Evolutionary conservation across 92 coral and sea anemone species (phyloP).

Genomic region (Palythoa grandiflora): DNA sequence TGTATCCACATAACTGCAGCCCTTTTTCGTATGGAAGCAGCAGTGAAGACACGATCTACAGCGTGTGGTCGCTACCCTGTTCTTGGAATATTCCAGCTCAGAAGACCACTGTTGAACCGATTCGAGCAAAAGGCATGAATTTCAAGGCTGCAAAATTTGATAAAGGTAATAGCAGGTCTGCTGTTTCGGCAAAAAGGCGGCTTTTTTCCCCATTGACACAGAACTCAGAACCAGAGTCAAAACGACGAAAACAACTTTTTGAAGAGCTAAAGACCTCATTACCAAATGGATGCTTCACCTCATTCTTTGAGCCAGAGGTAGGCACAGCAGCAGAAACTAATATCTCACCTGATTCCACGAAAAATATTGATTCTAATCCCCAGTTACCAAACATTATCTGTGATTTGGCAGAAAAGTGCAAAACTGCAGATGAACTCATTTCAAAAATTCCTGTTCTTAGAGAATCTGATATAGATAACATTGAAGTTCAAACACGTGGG

Average conservation of each 20-base stretch:
- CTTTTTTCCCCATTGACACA: background rate
- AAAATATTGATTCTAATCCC: constrained; percentile 1
- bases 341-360: background rate
- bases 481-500: background rate
- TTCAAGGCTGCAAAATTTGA: constrained; percentile 44
- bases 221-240: background rate
- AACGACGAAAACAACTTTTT: constrained; percentile 7
- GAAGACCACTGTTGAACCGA: constrained; percentile 54
- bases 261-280: constrained; percentile 16
- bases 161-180: constrained; percentile 13
- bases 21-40: constrained; percentile 58
- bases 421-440: constrained; percentile 38
- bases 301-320: constrained; percentile 24
- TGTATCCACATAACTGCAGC: constrained; percentile 59
- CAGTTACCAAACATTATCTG: constrained; percentile 2
- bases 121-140: constrained; percentile 43
- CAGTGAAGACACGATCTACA: constrained; percentile 35
- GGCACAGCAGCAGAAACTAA: constrained; percentile 15
- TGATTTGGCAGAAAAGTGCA: constrained; percentile 26
- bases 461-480: background rate
- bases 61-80: constrained; percentile 55
- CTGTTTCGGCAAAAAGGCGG: constrained; percentile 16
- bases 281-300: constrained; percentile 33
- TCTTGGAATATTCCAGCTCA: constrained; percentile 54
- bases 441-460: constrained; percentile 47